Conservation (phyloP, 1,140 invertebrate species). For the Chironomus tepperi region DNA sequence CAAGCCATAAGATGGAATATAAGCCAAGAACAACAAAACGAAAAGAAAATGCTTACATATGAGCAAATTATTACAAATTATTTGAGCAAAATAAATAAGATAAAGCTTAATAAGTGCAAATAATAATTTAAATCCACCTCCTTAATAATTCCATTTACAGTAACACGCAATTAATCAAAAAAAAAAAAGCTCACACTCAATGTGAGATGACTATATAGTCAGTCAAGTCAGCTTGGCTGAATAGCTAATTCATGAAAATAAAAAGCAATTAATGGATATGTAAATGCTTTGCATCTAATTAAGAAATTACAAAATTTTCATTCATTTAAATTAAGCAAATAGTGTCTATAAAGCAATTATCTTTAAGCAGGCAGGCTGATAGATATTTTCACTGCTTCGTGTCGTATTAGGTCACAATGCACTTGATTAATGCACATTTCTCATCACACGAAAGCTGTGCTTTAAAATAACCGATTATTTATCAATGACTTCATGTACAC, state of each 20-base stretch:
- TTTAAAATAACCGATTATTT: too few relatives aligned
- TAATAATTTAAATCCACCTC: background rate
- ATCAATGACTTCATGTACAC: too few relatives aligned
- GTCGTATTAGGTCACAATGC: background rate
- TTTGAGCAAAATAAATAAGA: too few relatives aligned
- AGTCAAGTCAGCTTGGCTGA: too few relatives aligned
- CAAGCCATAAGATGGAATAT: too few relatives aligned
- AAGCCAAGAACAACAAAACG: too few relatives aligned
- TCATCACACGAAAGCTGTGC: too few relatives aligned
- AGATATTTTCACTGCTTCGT: background rate
- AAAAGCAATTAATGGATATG: background rate
- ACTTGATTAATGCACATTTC: background rate
- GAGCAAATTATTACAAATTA: too few relatives aligned
- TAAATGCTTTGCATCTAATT: background rate
- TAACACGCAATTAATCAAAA: constrained; percentile 3
- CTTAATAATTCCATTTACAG: background rate
- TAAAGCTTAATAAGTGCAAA: too few relatives aligned
- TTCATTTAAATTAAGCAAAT: background rate
- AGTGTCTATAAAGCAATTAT: background rate
- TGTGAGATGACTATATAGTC: background rate
- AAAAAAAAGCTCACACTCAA: background rate
- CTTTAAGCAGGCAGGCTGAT: background rate
- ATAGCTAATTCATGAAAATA: background rate
- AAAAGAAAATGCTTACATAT: too few relatives aligned
- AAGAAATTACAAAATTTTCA: background rate